phyloP scores from a whole-genome alignment of 2,113 vertebrate species.

The Cyanistes caeruleus region DNA sequence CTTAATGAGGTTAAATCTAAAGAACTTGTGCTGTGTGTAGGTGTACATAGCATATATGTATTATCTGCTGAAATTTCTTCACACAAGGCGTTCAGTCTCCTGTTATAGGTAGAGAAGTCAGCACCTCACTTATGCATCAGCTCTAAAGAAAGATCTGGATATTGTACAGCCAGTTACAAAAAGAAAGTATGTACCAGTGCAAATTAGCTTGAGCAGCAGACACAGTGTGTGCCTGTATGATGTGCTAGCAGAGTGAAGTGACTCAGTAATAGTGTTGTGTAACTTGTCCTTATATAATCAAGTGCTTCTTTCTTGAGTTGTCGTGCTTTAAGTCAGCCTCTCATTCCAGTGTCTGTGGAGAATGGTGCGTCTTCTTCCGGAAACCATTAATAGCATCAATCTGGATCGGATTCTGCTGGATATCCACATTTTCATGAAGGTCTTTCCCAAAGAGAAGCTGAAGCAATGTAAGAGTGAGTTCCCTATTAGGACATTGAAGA shows the following conservation, averaged over 20 bases:
- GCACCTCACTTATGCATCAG: neutral
- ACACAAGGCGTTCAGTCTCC: neutral
- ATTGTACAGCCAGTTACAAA: neutral
- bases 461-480: slow-evolving; percentile 95
- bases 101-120: neutral
- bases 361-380: slow-evolving; percentile 93
- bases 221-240: neutral
- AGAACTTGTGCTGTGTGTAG: neutral
- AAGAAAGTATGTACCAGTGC: neutral
- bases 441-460: slow-evolving; percentile 96
- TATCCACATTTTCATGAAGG: slow-evolving; percentile 96
- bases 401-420: slow-evolving; percentile 94
- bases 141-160: neutral
- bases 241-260: neutral
- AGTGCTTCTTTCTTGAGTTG: neutral
- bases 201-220: neutral
- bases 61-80: neutral
- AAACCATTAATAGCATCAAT: slow-evolving; percentile 92
- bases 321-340: neutral
- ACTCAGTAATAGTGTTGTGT: neutral
- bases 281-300: neutral
- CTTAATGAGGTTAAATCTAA: neutral
- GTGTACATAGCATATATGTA: neutral
- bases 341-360: slow-evolving; percentile 91
- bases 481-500: slow-evolving; percentile 94